A percentile compares a stretch with the other conserved stretches of the same genome.
Evolutionary conservation across 1,140 invertebrate species (phyloP).

Genomic region (Metaphire vulgaris): DNA sequence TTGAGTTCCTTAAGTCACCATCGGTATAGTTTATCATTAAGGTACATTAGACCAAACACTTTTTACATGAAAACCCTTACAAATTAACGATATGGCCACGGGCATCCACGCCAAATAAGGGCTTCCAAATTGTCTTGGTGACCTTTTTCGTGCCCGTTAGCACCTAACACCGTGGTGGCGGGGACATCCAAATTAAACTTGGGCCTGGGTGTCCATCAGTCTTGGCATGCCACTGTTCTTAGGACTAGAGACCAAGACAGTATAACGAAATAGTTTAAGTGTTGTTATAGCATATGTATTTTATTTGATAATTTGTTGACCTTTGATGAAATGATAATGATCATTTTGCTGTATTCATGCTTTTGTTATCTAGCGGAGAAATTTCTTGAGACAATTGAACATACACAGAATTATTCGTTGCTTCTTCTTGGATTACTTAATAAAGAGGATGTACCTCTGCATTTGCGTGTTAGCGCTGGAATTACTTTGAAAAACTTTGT

Average conservation of each 20-base stretch:
- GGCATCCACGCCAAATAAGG: no score
- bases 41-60: not conserved
- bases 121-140: no score
- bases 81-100: not conserved
- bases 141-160: no score
- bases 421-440: conserved; percentile 76
- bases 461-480: conserved; percentile 76
- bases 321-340: not conserved
- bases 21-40: not conserved
- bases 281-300: not conserved
- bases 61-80: not conserved
- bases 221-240: not conserved
- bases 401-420: conserved; percentile 82
- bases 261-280: not conserved
- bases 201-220: no score
- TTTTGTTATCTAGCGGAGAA: conserved; percentile 66
- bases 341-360: conserved; percentile 34
- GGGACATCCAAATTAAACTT: no score
- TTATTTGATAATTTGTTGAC: not conserved
- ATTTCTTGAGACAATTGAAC: conserved; percentile 80
- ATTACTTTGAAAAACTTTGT: conserved; percentile 95
- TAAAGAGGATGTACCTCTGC: conserved; percentile 65
- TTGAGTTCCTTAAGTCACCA: not conserved
- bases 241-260: not conserved
- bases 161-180: no score